Conservation (phyloP, 2,797 vertebrate genomes). For the Rallus crepitans region DNA sequence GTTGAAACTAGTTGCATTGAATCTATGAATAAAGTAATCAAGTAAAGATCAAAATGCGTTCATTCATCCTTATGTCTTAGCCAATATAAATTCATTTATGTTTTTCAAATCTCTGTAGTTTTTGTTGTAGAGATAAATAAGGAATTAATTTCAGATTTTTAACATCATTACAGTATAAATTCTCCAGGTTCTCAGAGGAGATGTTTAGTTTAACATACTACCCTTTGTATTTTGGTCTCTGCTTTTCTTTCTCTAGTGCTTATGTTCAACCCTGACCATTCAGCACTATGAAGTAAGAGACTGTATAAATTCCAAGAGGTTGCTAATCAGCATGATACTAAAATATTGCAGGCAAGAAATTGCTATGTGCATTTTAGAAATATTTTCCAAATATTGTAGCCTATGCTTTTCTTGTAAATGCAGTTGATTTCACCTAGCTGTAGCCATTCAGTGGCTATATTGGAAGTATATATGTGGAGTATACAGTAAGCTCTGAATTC, state of each 20-base stretch:
- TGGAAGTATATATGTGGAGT: background rate
- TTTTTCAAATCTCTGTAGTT: background rate
- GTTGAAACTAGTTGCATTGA: background rate
- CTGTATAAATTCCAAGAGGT: background rate
- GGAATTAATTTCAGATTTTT: background rate
- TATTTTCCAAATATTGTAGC: background rate
- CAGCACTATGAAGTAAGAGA: background rate
- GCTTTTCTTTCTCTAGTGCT: background rate
- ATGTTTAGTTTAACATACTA: background rate
- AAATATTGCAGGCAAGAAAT: background rate
- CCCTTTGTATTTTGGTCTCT: background rate
- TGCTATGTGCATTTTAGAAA: background rate
- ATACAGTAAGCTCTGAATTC: background rate
- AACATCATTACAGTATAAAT: background rate
- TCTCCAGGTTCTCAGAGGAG: background rate
- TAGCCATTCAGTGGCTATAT: background rate
- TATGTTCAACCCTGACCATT: background rate
- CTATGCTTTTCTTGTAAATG: background rate
- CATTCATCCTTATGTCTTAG: background rate
- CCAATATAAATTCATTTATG: background rate
- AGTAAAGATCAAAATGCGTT: background rate
- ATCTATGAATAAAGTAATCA: background rate
- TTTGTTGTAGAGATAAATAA: background rate
- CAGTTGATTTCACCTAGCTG: background rate
- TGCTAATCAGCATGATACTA: background rate